A percentile compares a stretch with the other conserved stretches of the same genome.
These are phyloP conservation scores for Encarsia formosa DNA, from an alignment of 2,888 invertebrate species.

Conservation along the genomic window DNA sequence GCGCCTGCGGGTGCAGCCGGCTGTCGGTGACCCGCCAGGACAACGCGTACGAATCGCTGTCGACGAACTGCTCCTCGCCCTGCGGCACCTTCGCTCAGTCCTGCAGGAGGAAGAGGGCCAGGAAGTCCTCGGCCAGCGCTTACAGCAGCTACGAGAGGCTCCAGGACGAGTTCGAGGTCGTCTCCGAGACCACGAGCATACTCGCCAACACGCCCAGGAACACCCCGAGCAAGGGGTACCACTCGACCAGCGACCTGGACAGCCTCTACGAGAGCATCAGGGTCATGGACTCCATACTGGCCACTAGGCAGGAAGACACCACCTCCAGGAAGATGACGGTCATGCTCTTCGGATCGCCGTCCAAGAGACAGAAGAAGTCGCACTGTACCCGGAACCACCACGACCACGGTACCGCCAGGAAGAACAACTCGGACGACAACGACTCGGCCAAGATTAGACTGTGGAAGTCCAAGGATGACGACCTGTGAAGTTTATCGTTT, in stretches of 20 bases:
- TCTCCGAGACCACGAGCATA: conserved; percentile 36
- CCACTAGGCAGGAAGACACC: conserved; percentile 28
- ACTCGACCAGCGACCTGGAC: conserved; percentile 39
- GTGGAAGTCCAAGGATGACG: conserved; percentile 12
- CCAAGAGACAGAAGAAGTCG: no score
- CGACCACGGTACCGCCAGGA: neutral
- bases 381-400: conserved; percentile 4
- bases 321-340: neutral
- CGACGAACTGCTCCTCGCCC: conserved; percentile 34
- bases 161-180: conserved; percentile 38
- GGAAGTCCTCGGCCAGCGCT: no score
- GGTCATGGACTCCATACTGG: conserved; percentile 40
- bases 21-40: neutral
- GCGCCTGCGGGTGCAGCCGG: conserved; percentile 42
- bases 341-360: conserved; percentile 16
- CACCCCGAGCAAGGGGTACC: conserved; percentile 7
- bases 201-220: conserved; percentile 13
- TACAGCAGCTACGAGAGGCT: conserved; percentile 37
- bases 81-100: conserved; percentile 30
- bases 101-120: neutral
- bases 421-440: neutral
- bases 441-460: neutral
- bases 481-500: neutral
- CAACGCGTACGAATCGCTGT: conserved; percentile 10
- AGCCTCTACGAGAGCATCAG: conserved; percentile 42